phyloP scores from a whole-genome alignment of 2,113 vertebrate genomes.

The Panthera uncia region DNA sequence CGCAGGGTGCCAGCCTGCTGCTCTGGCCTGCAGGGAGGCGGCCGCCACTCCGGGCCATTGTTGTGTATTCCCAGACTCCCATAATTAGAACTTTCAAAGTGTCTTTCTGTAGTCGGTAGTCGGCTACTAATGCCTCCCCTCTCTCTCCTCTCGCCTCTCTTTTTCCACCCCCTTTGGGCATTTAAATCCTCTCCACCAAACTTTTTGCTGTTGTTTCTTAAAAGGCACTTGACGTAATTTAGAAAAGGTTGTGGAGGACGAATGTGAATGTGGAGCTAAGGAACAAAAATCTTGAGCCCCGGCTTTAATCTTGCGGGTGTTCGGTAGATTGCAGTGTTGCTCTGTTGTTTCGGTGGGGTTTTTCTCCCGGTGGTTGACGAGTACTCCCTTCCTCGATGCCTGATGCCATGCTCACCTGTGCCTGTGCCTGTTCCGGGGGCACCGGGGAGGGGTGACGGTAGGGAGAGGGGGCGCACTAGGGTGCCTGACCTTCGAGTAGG shows the following conservation, averaged over 20 bases:
- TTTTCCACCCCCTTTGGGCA: conserved; percentile 61
- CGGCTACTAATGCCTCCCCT: conserved; percentile 59
- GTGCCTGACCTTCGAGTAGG: neutral
- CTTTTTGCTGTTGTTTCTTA: conserved; percentile 55
- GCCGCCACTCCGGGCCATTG: conserved; percentile 66
- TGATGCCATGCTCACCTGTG: neutral
- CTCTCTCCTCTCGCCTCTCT: conserved; percentile 49
- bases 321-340: neutral
- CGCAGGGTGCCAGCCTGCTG: conserved; percentile 69
- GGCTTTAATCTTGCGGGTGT: neutral
- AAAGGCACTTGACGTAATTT: conserved; percentile 74
- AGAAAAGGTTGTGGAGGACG: conserved; percentile 64
- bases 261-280: conserved; percentile 72
- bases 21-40: conserved; percentile 60
- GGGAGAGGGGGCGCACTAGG: neutral
- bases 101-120: conserved; percentile 73
- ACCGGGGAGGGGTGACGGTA: neutral
- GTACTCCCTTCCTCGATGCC: conserved; percentile 45
- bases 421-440: neutral
- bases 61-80: conserved; percentile 64
- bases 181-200: conserved; percentile 70
- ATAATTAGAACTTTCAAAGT: conserved; percentile 84
- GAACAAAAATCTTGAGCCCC: conserved; percentile 52
- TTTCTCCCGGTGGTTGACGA: conserved; percentile 29
- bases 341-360: conserved; percentile 52